A percentile compares a stretch with the other conserved stretches of the same genome.
phyloP scores from a whole-genome alignment of 2,113 vertebrate species.

The Eublepharis macularius region DNA sequence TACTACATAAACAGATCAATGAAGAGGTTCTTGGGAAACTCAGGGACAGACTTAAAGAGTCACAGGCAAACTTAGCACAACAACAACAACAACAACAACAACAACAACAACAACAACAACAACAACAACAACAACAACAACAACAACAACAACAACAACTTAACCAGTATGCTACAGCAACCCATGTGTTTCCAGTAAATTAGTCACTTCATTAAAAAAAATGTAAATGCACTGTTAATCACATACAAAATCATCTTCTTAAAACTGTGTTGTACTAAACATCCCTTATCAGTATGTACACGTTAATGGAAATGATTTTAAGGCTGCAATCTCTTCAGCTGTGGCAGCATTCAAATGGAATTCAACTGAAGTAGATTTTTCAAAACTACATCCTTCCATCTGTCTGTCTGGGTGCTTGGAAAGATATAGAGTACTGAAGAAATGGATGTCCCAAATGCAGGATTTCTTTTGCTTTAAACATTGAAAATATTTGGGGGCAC shows the following conservation, averaged over 20 bases:
- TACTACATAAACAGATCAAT: neutral
- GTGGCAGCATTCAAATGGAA: slow-evolving; percentile 43
- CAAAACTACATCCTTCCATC: neutral
- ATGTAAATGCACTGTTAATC: no score
- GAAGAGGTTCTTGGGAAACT: neutral
- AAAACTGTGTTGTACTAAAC: no score
- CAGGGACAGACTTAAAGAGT: neutral
- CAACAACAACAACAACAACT: no score
- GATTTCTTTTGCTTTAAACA: neutral
- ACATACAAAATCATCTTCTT: neutral
- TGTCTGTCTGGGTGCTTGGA: neutral
- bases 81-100: no score
- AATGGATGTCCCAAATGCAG: slow-evolving; percentile 17
- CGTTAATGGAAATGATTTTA: no score
- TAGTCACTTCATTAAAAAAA: neutral
- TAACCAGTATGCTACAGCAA: neutral
- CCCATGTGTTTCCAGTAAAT: neutral
- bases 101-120: no score
- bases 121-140: no score
- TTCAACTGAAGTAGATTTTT: neutral
- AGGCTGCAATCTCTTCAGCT: neutral
- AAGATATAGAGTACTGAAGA: slow-evolving; percentile 11
- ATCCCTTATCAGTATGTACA: no score
- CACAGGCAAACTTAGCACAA: neutral
- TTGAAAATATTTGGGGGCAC: neutral